Percentiles rank a stretch among this genome's conserved stretches.
Evolutionary conservation across 2,888 invertebrate genomes (phyloP).

Genomic region (Drosophila multiciliata): DNA sequence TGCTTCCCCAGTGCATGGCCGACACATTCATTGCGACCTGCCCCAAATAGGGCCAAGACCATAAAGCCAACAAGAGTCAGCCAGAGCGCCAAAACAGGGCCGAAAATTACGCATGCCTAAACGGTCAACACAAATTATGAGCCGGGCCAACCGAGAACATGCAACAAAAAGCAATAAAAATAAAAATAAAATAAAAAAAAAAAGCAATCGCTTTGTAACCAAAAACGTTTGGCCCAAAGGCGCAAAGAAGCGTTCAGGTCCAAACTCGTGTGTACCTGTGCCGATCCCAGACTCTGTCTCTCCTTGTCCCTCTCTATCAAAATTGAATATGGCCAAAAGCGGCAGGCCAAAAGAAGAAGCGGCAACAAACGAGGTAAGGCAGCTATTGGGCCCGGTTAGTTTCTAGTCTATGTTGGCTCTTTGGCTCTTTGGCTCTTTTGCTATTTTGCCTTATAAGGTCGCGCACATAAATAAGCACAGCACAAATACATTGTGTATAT

Average conservation of each 20-base stretch:
- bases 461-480: conserved; percentile 77
- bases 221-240: conserved; percentile 64
- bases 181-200: conserved; percentile 64
- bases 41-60: conserved; percentile 44
- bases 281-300: conserved; percentile 18
- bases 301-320: conserved; percentile 25
- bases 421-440: conserved; percentile 54
- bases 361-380: conserved; percentile 28
- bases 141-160: conserved; percentile 28
- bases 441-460: conserved; percentile 78
- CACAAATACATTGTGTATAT: conserved; percentile 70
- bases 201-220: conserved; percentile 73
- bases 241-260: conserved; percentile 49
- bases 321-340: conserved; percentile 79
- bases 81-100: conserved; percentile 53
- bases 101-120: conserved; percentile 76
- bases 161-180: conserved; percentile 55
- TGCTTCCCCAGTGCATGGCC: conserved; percentile 3
- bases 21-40: conserved; percentile 23
- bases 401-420: conserved; percentile 7
- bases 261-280: conserved; percentile 50
- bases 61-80: conserved; percentile 31
- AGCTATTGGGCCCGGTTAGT: conserved; percentile 23
- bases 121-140: conserved; percentile 69
- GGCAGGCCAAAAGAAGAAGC: conserved; percentile 32